These are phyloP conservation scores for Rissa tridactyla DNA, from an alignment of 2,113 vertebrate genomes.

Conservation along the genomic window DNA sequence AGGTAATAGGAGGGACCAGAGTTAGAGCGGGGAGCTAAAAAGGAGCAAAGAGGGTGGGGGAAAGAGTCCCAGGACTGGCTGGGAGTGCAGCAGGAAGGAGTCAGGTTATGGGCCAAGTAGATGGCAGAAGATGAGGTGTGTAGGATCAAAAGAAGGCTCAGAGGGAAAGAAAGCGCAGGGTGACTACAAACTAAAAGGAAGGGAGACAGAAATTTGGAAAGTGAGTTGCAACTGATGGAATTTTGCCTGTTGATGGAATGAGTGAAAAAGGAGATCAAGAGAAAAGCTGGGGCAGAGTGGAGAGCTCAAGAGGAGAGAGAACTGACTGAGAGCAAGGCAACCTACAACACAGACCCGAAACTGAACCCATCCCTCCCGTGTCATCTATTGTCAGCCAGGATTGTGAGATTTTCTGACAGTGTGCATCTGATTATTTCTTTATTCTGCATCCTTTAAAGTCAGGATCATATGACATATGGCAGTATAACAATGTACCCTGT, in stretches of 20 bases:
- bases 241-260: background rate
- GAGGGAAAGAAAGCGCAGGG: background rate
- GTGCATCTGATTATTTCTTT: background rate
- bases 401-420: background rate
- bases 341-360: background rate
- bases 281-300: background rate
- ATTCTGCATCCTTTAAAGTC: background rate
- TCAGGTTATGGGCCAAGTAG: background rate
- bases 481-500: background rate
- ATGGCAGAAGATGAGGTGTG: background rate
- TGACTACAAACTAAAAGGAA: background rate
- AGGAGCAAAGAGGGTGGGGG: background rate
- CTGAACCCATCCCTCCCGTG: background rate
- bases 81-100: background rate
- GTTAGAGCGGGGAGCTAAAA: background rate
- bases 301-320: background rate
- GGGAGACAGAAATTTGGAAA: background rate
- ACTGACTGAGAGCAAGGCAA: background rate
- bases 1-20: background rate
- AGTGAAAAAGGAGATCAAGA: background rate
- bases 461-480: background rate
- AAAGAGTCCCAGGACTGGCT: background rate
- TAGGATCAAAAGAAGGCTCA: background rate
- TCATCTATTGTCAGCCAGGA: background rate
- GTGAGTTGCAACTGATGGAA: background rate